Percentiles rank a stretch among this genome's conserved stretches.
Evolutionary conservation across 2,888 invertebrate genomes (phyloP).

Genomic region (Orthosia gracilis): DNA sequence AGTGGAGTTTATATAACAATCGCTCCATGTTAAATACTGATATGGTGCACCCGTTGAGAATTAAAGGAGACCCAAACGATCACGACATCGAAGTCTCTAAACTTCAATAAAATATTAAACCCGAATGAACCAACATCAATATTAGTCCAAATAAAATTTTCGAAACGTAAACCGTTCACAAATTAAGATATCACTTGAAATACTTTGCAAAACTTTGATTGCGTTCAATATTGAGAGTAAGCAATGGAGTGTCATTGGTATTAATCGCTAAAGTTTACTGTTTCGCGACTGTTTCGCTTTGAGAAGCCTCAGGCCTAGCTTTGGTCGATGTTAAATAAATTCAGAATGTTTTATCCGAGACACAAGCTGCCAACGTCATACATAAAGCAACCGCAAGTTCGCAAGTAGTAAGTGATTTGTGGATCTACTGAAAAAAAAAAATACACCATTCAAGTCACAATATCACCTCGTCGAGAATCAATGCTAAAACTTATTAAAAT

Average conservation of each 20-base stretch:
- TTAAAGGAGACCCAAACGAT: too few relatives aligned
- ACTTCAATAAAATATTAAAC: slow-evolving; percentile 14
- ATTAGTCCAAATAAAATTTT: slow-evolving; percentile 33
- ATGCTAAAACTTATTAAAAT: too few relatives aligned
- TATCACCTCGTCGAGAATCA: too few relatives aligned
- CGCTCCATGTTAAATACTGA: too few relatives aligned
- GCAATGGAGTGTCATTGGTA: slow-evolving; percentile 29
- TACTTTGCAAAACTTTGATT: slow-evolving; percentile 58
- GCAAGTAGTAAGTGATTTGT: not conserved
- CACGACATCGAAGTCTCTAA: not conserved
- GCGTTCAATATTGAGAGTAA: slow-evolving; percentile 36
- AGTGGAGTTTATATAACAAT: too few relatives aligned
- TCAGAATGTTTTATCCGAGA: not conserved
- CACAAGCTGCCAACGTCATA: not conserved
- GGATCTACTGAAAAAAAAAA: too few relatives aligned
- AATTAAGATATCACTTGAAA: slow-evolving; percentile 53
- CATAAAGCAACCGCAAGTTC: not conserved
- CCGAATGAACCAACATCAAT: slow-evolving; percentile 15
- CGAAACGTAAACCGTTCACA: slow-evolving; percentile 27
- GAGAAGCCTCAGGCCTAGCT: not conserved
- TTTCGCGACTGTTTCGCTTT: slow-evolving; percentile 20
- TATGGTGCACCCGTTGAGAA: too few relatives aligned
- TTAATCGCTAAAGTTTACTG: slow-evolving; percentile 53
- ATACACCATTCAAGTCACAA: too few relatives aligned
- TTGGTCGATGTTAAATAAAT: not conserved